A percentile compares a stretch with the other conserved stretches of the same genome.
phyloP scores from a whole-genome alignment of 2,113 vertebrate species.

The Heliornis fulica region DNA sequence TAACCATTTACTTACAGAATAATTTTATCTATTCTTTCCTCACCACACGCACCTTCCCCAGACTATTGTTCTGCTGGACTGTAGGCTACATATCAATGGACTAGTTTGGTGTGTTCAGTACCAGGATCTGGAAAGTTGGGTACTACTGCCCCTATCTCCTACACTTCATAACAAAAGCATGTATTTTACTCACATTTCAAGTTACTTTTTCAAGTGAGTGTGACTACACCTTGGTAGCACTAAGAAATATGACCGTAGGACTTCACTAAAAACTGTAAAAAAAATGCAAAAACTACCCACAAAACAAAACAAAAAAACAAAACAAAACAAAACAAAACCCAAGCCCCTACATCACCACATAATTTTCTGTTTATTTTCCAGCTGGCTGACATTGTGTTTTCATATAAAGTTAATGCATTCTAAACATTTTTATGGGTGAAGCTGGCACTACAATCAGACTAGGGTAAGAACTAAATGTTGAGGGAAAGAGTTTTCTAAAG shows the following conservation, averaged over 20 bases:
- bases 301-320: no score
- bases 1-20: background rate
- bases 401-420: background rate
- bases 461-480: background rate
- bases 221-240: background rate
- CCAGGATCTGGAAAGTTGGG: background rate
- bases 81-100: background rate
- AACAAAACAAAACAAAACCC: no score
- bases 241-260: background rate
- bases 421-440: background rate
- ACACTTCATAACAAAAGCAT: background rate
- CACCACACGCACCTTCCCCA: background rate
- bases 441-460: background rate
- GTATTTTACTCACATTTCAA: background rate
- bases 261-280: background rate
- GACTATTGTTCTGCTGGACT: background rate
- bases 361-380: background rate
- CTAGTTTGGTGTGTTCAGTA: background rate
- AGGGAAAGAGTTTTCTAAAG: background rate
- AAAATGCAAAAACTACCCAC: background rate
- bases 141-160: background rate
- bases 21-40: background rate
- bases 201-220: background rate
- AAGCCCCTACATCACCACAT: background rate
- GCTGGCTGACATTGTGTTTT: background rate